A percentile compares a stretch with the other conserved stretches of the same genome.
Conservation (phyloP, 2,113 vertebrate genomes). For the Petroica traversi region DNA sequence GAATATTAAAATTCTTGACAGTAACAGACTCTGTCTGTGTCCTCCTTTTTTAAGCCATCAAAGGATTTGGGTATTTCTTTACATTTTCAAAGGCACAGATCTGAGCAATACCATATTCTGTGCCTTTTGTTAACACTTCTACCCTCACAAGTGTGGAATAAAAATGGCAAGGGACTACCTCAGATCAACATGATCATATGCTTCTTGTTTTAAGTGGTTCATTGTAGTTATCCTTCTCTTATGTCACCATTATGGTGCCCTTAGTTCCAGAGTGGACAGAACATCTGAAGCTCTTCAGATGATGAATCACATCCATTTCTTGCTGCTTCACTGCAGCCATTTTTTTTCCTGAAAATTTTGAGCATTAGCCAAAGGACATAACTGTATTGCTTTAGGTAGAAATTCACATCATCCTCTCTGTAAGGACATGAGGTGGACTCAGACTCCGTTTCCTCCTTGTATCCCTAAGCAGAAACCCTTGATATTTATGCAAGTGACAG, state of each 20-base stretch:
- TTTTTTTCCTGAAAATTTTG: not conserved
- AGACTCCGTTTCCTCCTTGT: not conserved
- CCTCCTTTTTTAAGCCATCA: not conserved
- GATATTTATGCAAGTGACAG: not conserved
- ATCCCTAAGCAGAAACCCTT: not conserved
- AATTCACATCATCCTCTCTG: not conserved
- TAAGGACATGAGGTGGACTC: not conserved
- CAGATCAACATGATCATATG: not conserved
- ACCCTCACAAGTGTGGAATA: not conserved
- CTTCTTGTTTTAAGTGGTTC: not conserved
- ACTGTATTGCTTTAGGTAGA: not conserved
- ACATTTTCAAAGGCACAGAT: not conserved
- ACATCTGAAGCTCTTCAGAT: not conserved
- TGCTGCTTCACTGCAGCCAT: not conserved
- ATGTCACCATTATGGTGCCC: rapidly evolving
- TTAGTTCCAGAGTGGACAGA: not conserved
- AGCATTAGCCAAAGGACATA: not conserved
- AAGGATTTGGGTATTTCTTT: not conserved
- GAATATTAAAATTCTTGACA: not conserved
- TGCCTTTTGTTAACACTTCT: not conserved
- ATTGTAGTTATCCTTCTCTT: not conserved
- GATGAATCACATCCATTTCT: not conserved
- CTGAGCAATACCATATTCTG: not conserved
- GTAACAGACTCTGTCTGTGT: not conserved
- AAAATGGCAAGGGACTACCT: not conserved